Evolutionary conservation across 2,113 vertebrate genomes (phyloP), one percentile per base, ranked within the genome.

Genomic region (Heloderma charlesbogerti): DNA sequence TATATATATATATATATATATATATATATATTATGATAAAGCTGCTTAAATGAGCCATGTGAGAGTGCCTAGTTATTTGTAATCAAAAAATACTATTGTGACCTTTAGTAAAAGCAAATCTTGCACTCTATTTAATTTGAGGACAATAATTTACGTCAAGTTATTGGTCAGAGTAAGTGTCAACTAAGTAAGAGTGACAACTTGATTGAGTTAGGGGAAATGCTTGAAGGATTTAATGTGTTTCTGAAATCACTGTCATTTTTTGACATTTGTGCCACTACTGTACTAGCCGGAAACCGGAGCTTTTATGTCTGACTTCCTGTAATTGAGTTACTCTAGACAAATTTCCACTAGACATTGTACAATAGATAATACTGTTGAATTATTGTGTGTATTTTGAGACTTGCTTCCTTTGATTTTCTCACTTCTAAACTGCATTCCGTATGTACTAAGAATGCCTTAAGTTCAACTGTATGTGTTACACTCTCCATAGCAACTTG

Each of bases 281-380:
- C 95, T 5, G 78, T 34, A 90, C 96, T 97, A 93, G 88, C 97
- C 95, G 97, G 98, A 98, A 98, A 98, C 97, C 97, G 95, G 98
- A 93, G 96, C 98, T 98, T 98, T 98, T 98, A 97, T 98, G 98
- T 98, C 97, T 96, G 96, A 98, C 97, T 99, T 99, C 98, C 98
- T 99, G 98, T 98, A 98, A 98, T 98, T 99, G 98, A 98, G 98
- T 98, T 96, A 93, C 95, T 96, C 92, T 90, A 91, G 92, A 97
- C 96, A 95, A 93, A 94, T 96, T 95, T 95, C 88, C 92, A 93
- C 82, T 89, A 92, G 93, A 96, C 88, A 90, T 54, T 94, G 94
- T 93, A 95, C 93, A 95, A 95, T 93, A 93, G 91, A 51, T 40
- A n/a, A 87, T 90, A 94, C 91, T 97, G 94, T 96, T 94, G 94